Evolutionary conservation across 2,113 vertebrate genomes (phyloP).

Genomic region (Phyllopteryx taeniolatus): DNA sequence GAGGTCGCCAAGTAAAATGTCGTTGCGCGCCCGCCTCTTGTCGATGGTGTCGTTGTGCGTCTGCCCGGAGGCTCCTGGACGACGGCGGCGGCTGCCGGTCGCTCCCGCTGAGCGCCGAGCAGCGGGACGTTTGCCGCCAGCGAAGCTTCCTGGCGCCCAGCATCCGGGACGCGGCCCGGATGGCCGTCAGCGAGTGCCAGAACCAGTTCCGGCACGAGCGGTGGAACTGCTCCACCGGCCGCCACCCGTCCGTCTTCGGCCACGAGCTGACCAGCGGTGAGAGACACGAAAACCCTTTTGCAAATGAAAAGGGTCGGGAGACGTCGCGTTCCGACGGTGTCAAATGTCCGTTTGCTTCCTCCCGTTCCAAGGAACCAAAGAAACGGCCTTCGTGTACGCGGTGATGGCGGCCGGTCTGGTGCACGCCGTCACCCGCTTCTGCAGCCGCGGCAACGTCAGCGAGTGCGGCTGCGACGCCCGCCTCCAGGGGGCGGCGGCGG

Average conservation of each 20-base stretch:
- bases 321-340: no score
- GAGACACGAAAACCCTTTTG: neutral
- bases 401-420: conserved; percentile 89
- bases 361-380: conserved; percentile 83
- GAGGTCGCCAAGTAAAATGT: no score
- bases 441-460: conserved; percentile 88
- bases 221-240: conserved; percentile 84
- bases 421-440: conserved; percentile 86
- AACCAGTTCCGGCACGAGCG: conserved; percentile 89
- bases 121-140: conserved; percentile 84
- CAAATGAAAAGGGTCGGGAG: no score
- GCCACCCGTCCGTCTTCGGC: conserved; percentile 72
- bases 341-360: neutral
- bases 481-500: conserved; percentile 75
- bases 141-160: conserved; percentile 85
- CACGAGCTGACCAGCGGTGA: conserved; percentile 86
- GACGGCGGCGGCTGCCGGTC: conserved; percentile 70
- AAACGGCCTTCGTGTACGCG: conserved; percentile 87
- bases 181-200: conserved; percentile 85
- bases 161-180: conserved; percentile 83
- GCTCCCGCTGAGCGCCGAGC: conserved; percentile 77
- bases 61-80: neutral
- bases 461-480: conserved; percentile 87
- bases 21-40: neutral
- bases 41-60: neutral